These are phyloP conservation scores for Altica lythri DNA, from an alignment of 2,888 invertebrate species.

Conservation along the genomic window DNA sequence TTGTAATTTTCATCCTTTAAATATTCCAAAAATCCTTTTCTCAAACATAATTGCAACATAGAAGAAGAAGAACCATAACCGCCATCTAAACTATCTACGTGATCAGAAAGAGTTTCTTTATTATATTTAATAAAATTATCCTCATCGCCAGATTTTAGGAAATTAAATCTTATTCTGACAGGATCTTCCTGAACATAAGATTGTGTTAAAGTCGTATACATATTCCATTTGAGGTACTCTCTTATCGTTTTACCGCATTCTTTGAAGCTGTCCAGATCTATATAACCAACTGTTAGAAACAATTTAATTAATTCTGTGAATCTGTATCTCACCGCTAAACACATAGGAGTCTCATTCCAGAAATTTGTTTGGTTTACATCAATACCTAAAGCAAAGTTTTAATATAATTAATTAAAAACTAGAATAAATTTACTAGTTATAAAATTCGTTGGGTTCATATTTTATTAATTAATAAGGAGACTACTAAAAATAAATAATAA, in stretches of 20 bases:
- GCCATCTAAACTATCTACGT: slow-evolving; percentile 35
- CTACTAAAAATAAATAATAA: too few relatives aligned
- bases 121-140: slow-evolving; percentile 38
- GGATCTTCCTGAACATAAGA: slow-evolving; percentile 30
- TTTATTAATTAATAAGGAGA: too few relatives aligned
- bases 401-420: too few relatives aligned
- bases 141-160: slow-evolving; percentile 40
- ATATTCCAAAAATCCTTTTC: slow-evolving; percentile 40
- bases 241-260: slow-evolving; percentile 35
- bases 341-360: slow-evolving; percentile 44
- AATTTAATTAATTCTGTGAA: slow-evolving; percentile 23
- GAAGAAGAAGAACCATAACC: slow-evolving; percentile 35
- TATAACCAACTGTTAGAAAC: slow-evolving; percentile 27
- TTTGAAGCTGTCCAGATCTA: slow-evolving; percentile 39
- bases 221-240: slow-evolving; percentile 37
- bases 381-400: slow-evolving; percentile 21
- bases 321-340: slow-evolving; percentile 40
- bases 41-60: slow-evolving; percentile 42
- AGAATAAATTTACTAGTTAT: too few relatives aligned
- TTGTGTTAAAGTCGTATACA: slow-evolving; percentile 17
- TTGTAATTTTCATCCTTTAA: slow-evolving; percentile 27
- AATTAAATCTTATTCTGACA: slow-evolving; percentile 35
- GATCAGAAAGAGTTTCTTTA: slow-evolving; percentile 36
- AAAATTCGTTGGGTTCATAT: too few relatives aligned
- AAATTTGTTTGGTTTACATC: slow-evolving; percentile 43